Conservation (phyloP, 2,797 vertebrate genomes). For the Heterohyrax brucei region DNA sequence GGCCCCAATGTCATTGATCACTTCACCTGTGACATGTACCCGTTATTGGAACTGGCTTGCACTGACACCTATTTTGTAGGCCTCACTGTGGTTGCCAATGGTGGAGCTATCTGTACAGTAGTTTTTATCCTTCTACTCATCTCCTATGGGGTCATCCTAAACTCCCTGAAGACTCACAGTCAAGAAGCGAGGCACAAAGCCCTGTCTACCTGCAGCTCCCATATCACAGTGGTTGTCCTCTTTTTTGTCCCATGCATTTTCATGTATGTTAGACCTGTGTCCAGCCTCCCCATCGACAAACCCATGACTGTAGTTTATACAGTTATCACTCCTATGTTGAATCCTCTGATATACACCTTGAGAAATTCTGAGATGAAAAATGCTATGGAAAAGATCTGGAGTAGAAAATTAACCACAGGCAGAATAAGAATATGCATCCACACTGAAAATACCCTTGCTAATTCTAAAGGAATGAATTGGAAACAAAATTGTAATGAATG, state of each 20-base stretch:
- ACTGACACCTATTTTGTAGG: no score
- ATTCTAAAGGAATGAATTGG: not conserved
- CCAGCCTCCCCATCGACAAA: slow-evolving; percentile 68
- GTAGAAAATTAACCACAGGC: no score
- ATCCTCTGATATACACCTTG: not conserved
- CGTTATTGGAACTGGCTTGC: no score
- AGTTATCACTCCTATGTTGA: slow-evolving; percentile 9
- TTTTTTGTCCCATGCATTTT: slow-evolving; percentile 83
- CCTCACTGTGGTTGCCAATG: not conserved
- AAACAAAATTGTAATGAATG: not conserved
- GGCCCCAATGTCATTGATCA: no score
- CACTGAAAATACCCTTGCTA: not conserved
- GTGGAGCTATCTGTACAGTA: not conserved
- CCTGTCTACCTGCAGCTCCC: no score
- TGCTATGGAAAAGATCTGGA: no score
- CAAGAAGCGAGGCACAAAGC: no score
- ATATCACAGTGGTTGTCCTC: not conserved
- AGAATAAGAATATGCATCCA: not conserved
- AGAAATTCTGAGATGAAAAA: no score
- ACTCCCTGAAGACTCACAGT: no score
- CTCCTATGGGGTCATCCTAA: not conserved
- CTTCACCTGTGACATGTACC: no score
- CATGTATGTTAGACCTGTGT: slow-evolving; percentile 76
- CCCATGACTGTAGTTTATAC: slow-evolving; percentile 59
- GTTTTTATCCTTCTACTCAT: not conserved